Evolutionary conservation across 2,888 invertebrate genomes (phyloP).

Genomic region (Phragmatobia fuliginosa): DNA sequence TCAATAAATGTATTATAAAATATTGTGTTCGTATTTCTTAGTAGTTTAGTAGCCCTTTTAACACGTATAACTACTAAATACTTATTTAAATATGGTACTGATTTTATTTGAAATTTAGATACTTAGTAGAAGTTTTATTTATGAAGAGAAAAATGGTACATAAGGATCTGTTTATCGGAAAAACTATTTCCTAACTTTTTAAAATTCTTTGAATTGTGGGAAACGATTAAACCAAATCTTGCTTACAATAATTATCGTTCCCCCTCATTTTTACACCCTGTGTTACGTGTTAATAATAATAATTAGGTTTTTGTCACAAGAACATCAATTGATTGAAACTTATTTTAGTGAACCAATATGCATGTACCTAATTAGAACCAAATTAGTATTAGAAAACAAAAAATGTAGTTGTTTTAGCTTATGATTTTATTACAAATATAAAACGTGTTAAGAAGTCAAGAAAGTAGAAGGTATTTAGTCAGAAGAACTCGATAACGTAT

Average conservation of each 20-base stretch:
- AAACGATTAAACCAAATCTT: no score
- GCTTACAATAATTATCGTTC: no score
- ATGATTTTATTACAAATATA: background rate
- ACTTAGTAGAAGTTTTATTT: background rate
- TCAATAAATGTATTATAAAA: slow-evolving; percentile 86
- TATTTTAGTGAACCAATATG: background rate
- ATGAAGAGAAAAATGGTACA: no score
- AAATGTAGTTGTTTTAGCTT: background rate
- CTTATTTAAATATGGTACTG: background rate
- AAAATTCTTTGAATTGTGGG: no score
- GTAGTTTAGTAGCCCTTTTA: slow-evolving; percentile 32
- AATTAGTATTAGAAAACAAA: background rate
- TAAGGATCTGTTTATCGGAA: no score
- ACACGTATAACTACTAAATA: background rate
- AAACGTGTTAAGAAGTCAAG: background rate
- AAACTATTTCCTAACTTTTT: no score
- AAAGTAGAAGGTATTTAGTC: background rate
- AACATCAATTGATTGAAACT: background rate
- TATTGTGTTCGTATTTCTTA: slow-evolving; percentile 63
- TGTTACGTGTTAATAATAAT: background rate
- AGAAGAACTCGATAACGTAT: background rate
- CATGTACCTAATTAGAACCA: background rate
- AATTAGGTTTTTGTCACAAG: background rate
- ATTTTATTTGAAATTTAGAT: no score
- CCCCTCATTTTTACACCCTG: background rate